A percentile compares a stretch with the other conserved stretches of the same genome.
phyloP scores from a whole-genome alignment of 2,888 invertebrate species.

The Mimumesa dahlbomi region DNA sequence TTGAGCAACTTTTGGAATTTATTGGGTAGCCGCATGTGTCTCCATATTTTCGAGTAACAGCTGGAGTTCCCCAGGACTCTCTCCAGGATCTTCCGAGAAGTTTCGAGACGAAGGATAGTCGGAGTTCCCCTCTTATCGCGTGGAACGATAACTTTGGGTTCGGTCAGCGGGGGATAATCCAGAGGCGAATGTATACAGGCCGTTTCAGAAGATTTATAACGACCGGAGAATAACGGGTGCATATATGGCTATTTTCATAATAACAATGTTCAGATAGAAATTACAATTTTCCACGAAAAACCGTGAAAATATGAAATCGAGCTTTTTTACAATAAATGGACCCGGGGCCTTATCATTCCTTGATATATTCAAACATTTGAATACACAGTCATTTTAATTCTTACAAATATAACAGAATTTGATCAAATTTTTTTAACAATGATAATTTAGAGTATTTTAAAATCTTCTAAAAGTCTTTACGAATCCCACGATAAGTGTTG shows the following conservation, averaged over 20 bases:
- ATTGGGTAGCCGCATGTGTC: slow-evolving; percentile 8
- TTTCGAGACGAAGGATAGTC: slow-evolving; percentile 24
- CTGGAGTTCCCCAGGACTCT: slow-evolving; percentile 22
- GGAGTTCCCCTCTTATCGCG: slow-evolving; percentile 41
- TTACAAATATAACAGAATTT: too few species aligned
- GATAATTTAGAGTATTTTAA: too few species aligned
- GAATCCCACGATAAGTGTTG: too few species aligned
- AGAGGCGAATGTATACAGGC: neutral
- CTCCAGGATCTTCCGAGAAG: slow-evolving; percentile 22
- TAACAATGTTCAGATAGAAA: slow-evolving; percentile 2
- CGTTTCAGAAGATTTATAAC: neutral
- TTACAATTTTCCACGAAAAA: too few species aligned
- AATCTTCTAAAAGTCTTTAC: too few species aligned
- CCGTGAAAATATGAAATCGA: too few species aligned
- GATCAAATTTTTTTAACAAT: too few species aligned
- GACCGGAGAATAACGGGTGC: too few species aligned
- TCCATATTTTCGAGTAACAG: slow-evolving; percentile 39
- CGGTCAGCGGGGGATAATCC: slow-evolving; percentile 45
- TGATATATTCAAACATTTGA: too few species aligned
- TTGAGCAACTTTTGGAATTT: slow-evolving; percentile 10
- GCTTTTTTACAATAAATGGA: too few species aligned
- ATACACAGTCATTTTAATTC: too few species aligned
- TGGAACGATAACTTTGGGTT: slow-evolving; percentile 47
- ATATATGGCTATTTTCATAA: neutral
- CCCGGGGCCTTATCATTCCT: too few species aligned